A percentile compares a stretch with the other conserved stretches of the same genome.
phyloP scores from a whole-genome alignment of 92 coral and sea anemone genomes.

The Pocillopora meandrina region DNA sequence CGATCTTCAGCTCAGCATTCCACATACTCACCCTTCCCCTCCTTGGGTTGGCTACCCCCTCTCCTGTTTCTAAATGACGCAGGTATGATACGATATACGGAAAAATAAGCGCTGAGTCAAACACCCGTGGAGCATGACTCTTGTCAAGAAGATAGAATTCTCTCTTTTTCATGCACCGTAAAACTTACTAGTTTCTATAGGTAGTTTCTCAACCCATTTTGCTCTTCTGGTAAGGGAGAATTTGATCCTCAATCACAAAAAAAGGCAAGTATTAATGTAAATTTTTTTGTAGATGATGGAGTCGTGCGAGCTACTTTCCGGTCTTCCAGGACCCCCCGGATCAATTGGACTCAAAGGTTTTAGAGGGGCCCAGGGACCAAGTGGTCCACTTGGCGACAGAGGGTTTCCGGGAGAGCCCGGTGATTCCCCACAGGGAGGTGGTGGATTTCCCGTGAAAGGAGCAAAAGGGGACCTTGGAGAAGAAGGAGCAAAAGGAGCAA shows the following conservation, averaged over 20 bases:
- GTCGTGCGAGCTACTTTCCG: slow-evolving; percentile 71
- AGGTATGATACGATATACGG: background rate
- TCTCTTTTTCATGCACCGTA: no score
- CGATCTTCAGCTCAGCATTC: background rate
- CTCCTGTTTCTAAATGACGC: background rate
- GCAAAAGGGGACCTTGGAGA: slow-evolving; percentile 44
- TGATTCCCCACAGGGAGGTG: slow-evolving; percentile 20
- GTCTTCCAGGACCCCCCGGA: slow-evolving; percentile 67
- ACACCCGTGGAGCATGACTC: no score
- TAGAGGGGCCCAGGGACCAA: slow-evolving; percentile 43
- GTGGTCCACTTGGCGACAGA: slow-evolving; percentile 56
- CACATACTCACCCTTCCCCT: background rate
- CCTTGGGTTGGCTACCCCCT: background rate
- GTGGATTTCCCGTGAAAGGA: slow-evolving; percentile 45
- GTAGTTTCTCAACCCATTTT: no score
- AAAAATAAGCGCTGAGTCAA: background rate
- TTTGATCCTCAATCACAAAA: no score
- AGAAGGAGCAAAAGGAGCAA: slow-evolving; percentile 30
- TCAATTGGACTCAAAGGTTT: slow-evolving; percentile 51
- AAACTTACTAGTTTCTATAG: no score
- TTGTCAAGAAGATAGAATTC: no score
- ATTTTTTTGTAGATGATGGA: slow-evolving; percentile 59
- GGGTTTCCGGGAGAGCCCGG: slow-evolving; percentile 44
- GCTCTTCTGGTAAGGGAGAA: no score
- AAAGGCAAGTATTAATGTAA: no score